Percentiles rank a stretch among this genome's conserved stretches.
Conservation (phyloP, 2,888 invertebrate genomes). For the Malthinus flaveolus region DNA sequence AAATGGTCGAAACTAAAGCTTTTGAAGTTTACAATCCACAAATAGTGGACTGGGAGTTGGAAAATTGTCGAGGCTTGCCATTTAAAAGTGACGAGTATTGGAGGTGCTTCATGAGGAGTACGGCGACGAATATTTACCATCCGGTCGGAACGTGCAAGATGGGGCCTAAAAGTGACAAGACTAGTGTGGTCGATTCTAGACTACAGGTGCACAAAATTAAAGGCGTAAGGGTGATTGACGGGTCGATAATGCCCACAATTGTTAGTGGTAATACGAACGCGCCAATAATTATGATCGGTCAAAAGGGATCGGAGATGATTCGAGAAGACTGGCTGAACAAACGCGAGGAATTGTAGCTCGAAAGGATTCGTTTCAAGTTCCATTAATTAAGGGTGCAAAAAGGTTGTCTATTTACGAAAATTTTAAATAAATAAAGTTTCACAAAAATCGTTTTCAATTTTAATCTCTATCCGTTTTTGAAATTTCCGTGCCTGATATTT, state of each 20-base stretch:
- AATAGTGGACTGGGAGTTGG: slow-evolving; percentile 47
- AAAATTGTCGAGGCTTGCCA: slow-evolving; percentile 42
- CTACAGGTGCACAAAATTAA: slow-evolving; percentile 68
- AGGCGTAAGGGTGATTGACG: slow-evolving; percentile 74
- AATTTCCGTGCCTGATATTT: slow-evolving; percentile 13
- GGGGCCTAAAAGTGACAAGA: slow-evolving; percentile 74
- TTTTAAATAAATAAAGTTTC: too few relatives aligned
- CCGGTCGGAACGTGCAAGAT: slow-evolving; percentile 62
- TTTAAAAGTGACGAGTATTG: slow-evolving; percentile 56
- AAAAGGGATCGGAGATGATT: slow-evolving; percentile 57
- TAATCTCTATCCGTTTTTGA: too few relatives aligned
- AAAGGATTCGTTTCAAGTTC: neutral
- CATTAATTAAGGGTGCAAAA: too few relatives aligned
- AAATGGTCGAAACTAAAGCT: slow-evolving; percentile 51
- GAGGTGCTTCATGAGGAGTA: slow-evolving; percentile 54
- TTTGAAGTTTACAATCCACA: slow-evolving; percentile 51
- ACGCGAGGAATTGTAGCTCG: slow-evolving; percentile 23
- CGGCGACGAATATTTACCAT: slow-evolving; percentile 31
- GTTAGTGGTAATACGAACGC: slow-evolving; percentile 64
- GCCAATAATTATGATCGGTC: slow-evolving; percentile 53
- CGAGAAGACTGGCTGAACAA: slow-evolving; percentile 43
- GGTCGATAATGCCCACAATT: slow-evolving; percentile 79
- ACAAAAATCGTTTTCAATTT: too few relatives aligned
- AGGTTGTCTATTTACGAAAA: too few relatives aligned
- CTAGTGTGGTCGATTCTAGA: slow-evolving; percentile 72